These are phyloP conservation scores for Crocodylus rhombifer DNA, from an alignment of 2,797 vertebrate genomes.

Conservation along the genomic window DNA sequence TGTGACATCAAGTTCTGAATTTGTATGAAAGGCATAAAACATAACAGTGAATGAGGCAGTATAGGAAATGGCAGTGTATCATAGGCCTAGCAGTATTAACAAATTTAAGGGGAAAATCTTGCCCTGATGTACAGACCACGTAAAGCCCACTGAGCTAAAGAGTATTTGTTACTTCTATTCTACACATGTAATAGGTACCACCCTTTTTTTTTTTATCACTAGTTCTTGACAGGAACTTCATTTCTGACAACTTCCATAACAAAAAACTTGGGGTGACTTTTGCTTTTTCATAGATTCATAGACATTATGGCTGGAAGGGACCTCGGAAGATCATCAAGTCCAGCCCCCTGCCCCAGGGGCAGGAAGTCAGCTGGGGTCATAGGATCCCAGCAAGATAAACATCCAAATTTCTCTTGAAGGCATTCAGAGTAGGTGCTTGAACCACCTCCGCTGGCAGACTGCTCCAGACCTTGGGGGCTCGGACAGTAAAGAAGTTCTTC, in stretches of 20 bases:
- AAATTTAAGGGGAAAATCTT: constrained; percentile 26
- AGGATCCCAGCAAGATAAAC: too few relatives aligned
- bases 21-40: constrained; percentile 5
- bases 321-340: too few relatives aligned
- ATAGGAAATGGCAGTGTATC: constrained; percentile 49
- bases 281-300: constrained; percentile 13
- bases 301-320: too few relatives aligned
- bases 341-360: too few relatives aligned
- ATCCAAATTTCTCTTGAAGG: too few relatives aligned
- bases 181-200: not conserved
- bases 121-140: not conserved
- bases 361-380: too few relatives aligned
- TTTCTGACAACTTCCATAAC: constrained; percentile 46
- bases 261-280: constrained; percentile 50
- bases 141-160: constrained; percentile 27
- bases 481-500: too few relatives aligned
- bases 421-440: too few relatives aligned
- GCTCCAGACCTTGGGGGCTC: too few relatives aligned
- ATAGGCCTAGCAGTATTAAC: constrained; percentile 20
- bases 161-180: constrained; percentile 49
- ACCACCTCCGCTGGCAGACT: too few relatives aligned
- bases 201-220: constrained; percentile 49
- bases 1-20: constrained; percentile 2
- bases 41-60: constrained; percentile 36
- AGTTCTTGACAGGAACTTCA: constrained; percentile 46